phyloP scores from a whole-genome alignment of 2,888 invertebrate genomes.

The Ypsolopha scabrella region DNA sequence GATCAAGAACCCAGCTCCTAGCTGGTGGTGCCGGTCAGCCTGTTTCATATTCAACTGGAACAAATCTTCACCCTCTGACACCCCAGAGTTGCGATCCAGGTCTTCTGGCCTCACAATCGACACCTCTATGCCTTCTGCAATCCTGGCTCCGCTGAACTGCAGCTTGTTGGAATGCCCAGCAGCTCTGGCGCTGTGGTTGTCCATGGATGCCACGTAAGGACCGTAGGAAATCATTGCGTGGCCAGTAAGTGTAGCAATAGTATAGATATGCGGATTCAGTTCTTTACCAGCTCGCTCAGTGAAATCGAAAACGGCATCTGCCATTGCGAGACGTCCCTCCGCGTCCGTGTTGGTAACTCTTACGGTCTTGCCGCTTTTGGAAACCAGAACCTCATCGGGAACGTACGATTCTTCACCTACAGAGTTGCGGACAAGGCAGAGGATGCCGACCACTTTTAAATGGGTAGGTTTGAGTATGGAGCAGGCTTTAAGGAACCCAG shows the following conservation, averaged over 20 bases:
- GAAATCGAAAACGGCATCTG: slow-evolving; percentile 75
- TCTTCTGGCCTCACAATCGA: slow-evolving; percentile 79
- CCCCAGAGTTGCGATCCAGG: slow-evolving; percentile 72
- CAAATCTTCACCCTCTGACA: slow-evolving; percentile 85
- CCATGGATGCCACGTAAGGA: slow-evolving; percentile 77
- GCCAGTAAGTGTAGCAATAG: slow-evolving; percentile 88
- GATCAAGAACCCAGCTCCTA: slow-evolving; percentile 76
- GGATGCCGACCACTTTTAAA: slow-evolving; percentile 80
- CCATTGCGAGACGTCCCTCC: slow-evolving; percentile 92
- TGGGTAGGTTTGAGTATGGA: slow-evolving; percentile 76
- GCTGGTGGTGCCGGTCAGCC: slow-evolving; percentile 56
- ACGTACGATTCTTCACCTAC: slow-evolving; percentile 87
- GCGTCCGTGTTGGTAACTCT: slow-evolving; percentile 92
- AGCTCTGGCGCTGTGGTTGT: slow-evolving; percentile 76
- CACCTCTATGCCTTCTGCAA: slow-evolving; percentile 83
- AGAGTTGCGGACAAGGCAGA: slow-evolving; percentile 89
- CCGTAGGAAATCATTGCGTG: slow-evolving; percentile 79
- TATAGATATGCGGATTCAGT: slow-evolving; percentile 86
- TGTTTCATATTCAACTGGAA: slow-evolving; percentile 52
- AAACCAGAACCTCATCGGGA: slow-evolving; percentile 85
- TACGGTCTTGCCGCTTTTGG: slow-evolving; percentile 82
- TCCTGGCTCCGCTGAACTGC: slow-evolving; percentile 75
- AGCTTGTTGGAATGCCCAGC: slow-evolving; percentile 71
- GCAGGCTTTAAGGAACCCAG: slow-evolving; percentile 87
- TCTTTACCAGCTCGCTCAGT: slow-evolving; percentile 73